phyloP scores from a whole-genome alignment of 2,113 vertebrate species.

The Ceyx margarethae region DNA sequence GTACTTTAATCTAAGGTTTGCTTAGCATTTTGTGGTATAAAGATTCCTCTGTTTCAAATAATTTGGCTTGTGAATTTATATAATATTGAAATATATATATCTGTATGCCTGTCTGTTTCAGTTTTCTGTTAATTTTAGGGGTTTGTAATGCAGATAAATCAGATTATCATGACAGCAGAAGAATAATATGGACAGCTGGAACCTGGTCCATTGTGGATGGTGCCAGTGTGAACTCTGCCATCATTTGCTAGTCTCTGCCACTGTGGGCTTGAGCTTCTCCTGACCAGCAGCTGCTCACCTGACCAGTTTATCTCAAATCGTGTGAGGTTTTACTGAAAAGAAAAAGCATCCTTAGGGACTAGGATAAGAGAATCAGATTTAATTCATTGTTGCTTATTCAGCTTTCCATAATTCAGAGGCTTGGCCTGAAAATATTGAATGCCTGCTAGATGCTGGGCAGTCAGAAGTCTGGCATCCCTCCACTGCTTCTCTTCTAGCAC shows the following conservation, averaged over 20 bases:
- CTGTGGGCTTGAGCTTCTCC: background rate
- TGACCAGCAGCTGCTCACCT: background rate
- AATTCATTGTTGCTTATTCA: background rate
- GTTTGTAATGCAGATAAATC: background rate
- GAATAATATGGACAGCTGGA: background rate
- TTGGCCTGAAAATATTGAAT: background rate
- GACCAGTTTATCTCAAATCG: background rate
- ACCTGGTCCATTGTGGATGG: background rate
- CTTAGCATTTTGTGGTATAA: background rate
- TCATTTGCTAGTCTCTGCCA: background rate
- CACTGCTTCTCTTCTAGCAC: background rate
- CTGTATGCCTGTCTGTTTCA: background rate
- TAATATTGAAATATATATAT: background rate
- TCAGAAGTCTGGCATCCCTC: background rate
- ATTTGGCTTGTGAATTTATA: background rate
- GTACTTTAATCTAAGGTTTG: background rate
- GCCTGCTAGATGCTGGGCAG: background rate
- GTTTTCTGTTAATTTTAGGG: background rate
- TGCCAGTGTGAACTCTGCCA: background rate
- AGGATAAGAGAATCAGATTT: background rate
- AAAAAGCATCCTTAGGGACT: background rate
- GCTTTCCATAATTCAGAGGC: background rate
- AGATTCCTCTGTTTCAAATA: background rate
- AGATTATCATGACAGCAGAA: background rate
- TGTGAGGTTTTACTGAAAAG: background rate